Evolutionary conservation across 2,797 vertebrate species (phyloP), one percentile per base, ranked within the genome.

Genomic region (Bovichtus diacanthus): DNA sequence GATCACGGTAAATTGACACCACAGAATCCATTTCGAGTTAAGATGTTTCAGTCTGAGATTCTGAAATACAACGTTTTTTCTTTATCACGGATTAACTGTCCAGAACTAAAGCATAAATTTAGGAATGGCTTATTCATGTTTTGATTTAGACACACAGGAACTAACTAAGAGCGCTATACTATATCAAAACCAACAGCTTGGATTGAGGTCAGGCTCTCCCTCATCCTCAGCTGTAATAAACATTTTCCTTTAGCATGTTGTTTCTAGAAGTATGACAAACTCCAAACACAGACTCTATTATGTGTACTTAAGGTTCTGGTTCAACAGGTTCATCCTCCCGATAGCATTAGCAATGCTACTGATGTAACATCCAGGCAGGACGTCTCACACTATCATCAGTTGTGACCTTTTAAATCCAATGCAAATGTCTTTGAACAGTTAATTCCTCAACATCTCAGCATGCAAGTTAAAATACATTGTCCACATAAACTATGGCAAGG

Each of bases 331-430:
- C 49, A 8, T 23, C 43, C 23, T 63, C 6, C 4, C 21, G n/a
- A 34, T 9, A 25, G 7, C 31, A 21, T 36, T 3, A 51, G 38
- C 19, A 12, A 23, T 50, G 49, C 56, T 11, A 13, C 10, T 15
- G 6, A 62, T 19, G 46, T 34, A 27, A 9, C 18, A 25, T 23
- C 18, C 12, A 47, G 44, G 5, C 8, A 36, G 21, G 38, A 44
- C 21, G 43, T 9, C 12, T 56, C 16, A 9, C 53, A 58, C 61
- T 59, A 64, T n/a, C n/a, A n/a, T 51, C n/a, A 25, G 9, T 10
- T n/a, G 49, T 44, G 58, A 54, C 49, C 19, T 61, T 59, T 61
- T 18, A 50, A 72, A 21, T 54, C 9, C 9, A 47, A 67, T 60
- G 41, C 18, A 49, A 54, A 54, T 55, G 18, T 19, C 29, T 36